Evolutionary conservation across 1,140 invertebrate genomes (phyloP).

Genomic region (Drosophila ogumai): DNA sequence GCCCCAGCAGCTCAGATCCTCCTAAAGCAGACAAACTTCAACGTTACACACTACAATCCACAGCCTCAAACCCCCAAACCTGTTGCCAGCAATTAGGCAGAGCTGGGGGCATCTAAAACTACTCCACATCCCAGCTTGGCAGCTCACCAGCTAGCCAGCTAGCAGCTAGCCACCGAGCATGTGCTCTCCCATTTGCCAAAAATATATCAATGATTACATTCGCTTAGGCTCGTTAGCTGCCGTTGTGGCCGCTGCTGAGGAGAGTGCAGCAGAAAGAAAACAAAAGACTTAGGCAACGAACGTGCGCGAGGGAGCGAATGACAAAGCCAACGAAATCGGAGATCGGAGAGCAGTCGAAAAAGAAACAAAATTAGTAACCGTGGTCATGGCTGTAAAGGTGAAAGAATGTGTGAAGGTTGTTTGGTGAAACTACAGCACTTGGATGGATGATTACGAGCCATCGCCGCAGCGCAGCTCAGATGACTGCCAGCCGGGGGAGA

Average conservation of each 20-base stretch:
- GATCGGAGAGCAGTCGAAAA: constrained; percentile 43
- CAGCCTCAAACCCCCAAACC: constrained; percentile 63
- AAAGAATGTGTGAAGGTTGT: constrained; percentile 85
- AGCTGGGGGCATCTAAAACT: constrained; percentile 67
- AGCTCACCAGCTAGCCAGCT: constrained; percentile 2
- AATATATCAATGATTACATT: constrained; percentile 80
- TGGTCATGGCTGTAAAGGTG: constrained; percentile 85
- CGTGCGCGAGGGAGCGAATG: constrained; percentile 29
- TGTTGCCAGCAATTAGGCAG: constrained; percentile 79
- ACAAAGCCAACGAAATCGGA: constrained; percentile 41
- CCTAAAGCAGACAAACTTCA: too few species aligned
- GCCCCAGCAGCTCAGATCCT: too few species aligned
- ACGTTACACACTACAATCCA: too few species aligned
- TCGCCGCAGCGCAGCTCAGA: constrained; percentile 49
- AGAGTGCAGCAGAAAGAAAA: constrained; percentile 62
- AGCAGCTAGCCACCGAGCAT: constrained; percentile 23
- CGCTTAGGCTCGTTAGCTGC: constrained; percentile 58
- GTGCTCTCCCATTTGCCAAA: constrained; percentile 62
- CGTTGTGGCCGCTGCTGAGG: constrained; percentile 9
- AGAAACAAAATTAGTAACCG: constrained; percentile 78
- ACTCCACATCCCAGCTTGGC: constrained; percentile 58
- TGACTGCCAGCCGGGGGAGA: constrained; percentile 37
- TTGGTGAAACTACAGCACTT: constrained; percentile 82
- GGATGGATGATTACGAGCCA: constrained; percentile 71
- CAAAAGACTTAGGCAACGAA: constrained; percentile 82